Conservation (phyloP, 2,888 invertebrate species). For the Drosophila stalkeri region DNA sequence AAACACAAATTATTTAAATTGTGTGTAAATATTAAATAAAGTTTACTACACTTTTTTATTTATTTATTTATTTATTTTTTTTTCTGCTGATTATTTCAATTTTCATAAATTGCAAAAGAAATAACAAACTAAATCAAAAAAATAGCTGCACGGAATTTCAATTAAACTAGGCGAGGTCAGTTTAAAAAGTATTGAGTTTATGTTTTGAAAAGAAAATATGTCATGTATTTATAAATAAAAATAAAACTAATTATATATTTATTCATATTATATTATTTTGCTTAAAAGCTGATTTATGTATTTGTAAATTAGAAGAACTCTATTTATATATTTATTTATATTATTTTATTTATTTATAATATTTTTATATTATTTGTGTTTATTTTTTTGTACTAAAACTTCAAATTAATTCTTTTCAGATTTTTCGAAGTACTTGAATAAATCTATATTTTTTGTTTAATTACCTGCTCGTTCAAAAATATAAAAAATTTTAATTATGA, state of each 20-base stretch:
- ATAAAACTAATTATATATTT: background rate
- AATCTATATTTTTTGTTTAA: no score
- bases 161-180: constrained; percentile 37
- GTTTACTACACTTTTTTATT: constrained; percentile 34
- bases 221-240: background rate
- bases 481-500: no score
- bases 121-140: constrained; percentile 20
- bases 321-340: no score
- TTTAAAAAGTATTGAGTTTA: background rate
- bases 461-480: no score
- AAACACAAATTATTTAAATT: constrained; percentile 63
- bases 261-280: background rate
- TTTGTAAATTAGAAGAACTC: no score
- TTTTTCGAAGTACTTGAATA: no score
- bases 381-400: no score
- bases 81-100: constrained; percentile 47
- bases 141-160: constrained; percentile 49
- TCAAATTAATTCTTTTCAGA: no score
- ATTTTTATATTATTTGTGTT: no score
- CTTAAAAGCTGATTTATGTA: no score
- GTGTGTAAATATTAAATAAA: constrained; percentile 61
- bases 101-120: constrained; percentile 41
- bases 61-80: constrained; percentile 20
- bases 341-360: no score
- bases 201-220: background rate